phyloP scores from a whole-genome alignment of 1,140 invertebrate genomes.

The Drosophila tsacasi region DNA sequence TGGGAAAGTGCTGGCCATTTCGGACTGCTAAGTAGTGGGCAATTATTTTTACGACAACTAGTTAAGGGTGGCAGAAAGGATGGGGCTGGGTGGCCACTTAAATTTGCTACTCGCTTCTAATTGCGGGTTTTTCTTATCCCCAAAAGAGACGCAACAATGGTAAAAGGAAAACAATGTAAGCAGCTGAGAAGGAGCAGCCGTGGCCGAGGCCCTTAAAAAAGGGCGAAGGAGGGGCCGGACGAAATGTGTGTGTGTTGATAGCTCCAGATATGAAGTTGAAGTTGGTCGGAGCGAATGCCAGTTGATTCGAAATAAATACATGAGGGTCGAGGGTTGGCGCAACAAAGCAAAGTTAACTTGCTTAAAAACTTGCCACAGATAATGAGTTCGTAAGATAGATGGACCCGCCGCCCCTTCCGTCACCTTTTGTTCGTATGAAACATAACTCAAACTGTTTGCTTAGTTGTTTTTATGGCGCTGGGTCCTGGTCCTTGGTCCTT shows the following conservation, averaged over 20 bases:
- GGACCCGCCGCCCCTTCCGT: constrained; percentile 8
- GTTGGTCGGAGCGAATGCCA: constrained; percentile 43
- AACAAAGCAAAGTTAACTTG: constrained; percentile 58
- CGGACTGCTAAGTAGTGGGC: constrained; percentile 77
- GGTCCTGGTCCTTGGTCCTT: constrained; percentile 44
- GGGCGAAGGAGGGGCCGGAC: constrained; percentile 27
- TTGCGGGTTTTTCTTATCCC: constrained; percentile 57
- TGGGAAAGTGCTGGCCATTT: constrained; percentile 59
- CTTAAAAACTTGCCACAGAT: constrained; percentile 81
- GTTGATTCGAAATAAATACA: constrained; percentile 77
- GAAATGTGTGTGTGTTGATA: constrained; percentile 67
- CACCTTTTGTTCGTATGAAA: constrained; percentile 43
- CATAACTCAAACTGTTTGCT: constrained; percentile 66
- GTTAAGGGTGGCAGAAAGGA: constrained; percentile 56
- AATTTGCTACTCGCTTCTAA: constrained; percentile 75
- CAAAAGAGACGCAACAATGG: constrained; percentile 48
- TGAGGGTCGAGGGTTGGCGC: constrained; percentile 52
- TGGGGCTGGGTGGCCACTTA: constrained; percentile 49
- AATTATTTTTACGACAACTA: constrained; percentile 84
- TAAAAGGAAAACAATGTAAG: constrained; percentile 63
- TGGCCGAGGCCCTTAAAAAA: constrained; percentile 8
- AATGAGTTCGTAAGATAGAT: constrained; percentile 80
- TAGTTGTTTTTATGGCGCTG: constrained; percentile 67
- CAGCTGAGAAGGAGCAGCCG: constrained; percentile 23
- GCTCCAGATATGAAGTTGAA: constrained; percentile 69